These are phyloP conservation scores for Yponomeuta sedellus DNA, from an alignment of 2,888 invertebrate genomes.

Conservation along the genomic window DNA sequence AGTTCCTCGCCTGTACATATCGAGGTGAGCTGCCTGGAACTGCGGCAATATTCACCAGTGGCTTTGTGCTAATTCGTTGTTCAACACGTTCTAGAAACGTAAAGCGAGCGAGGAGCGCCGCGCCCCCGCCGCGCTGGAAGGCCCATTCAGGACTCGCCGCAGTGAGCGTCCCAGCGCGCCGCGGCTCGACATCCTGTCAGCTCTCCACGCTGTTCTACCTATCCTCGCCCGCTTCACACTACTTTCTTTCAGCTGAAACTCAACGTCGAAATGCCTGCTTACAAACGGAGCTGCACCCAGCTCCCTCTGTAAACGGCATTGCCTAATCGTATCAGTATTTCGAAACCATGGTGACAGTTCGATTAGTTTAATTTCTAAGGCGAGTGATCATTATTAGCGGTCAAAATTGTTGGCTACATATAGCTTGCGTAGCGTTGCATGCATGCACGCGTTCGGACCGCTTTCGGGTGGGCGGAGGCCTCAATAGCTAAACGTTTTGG, in stretches of 20 bases:
- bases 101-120: neutral
- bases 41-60: too few relatives aligned
- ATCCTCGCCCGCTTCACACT: neutral
- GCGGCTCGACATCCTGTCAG: neutral
- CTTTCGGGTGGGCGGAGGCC: neutral
- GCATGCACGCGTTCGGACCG: neutral
- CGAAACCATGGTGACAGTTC: neutral
- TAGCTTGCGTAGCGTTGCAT: neutral
- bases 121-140: neutral
- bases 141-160: too few relatives aligned
- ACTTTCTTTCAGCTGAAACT: neutral
- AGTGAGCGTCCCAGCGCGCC: too few relatives aligned
- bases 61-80: neutral
- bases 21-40: too few relatives aligned
- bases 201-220: neutral
- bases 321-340: slow-evolving; percentile 3
- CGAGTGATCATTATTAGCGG: slow-evolving; percentile 4
- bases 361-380: slow-evolving; percentile 8
- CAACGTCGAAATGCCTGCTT: neutral
- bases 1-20: too few relatives aligned
- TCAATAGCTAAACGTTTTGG: neutral
- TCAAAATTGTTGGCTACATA: neutral
- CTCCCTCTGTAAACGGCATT: neutral
- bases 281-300: neutral
- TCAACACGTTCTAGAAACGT: neutral